Base-by-base conservation (phyloP, 2,888 invertebrate species). In the Meliscaeva auricollis region DNA sequence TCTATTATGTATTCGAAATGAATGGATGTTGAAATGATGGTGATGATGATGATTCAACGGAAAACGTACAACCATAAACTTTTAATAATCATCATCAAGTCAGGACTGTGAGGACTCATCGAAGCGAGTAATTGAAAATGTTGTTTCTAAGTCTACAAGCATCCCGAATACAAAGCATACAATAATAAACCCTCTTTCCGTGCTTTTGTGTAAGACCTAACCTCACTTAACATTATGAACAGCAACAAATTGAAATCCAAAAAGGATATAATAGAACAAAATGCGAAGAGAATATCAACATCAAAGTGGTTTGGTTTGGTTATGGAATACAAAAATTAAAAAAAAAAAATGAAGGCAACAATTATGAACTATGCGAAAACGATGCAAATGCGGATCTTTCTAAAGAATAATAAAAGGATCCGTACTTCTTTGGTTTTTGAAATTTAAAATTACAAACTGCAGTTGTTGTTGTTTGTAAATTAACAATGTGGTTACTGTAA, bases 71-170 rank as follows among this genome's bases (percentile, higher is more conserved):
- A 44, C n/a, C 38, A 44, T 44, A 5, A 15, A 50, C 3, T 50
- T 50, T 22, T 50, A 50, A 50, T 50, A 50, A 50, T 22, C 9
- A 0, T 48, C 1, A 17, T 46, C 44, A n/a, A n/a, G n/a, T n/a
- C n/a, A n/a, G n/a, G 44, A 6, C 15, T 44, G 20, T 50, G 48
- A 50, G 20, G 48, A 20, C 11, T 50, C 20, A 50, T 22, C 50
- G 22, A 50, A 50, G 50, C 50, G 22, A 50, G 50, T 22, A 50
- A 50, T 50, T n/a, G 50, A 50, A 50, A 50, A 50, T 50, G 50
- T 50, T 38, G 38, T 38, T 50, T 50, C 50, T 22, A 50, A 50
- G 50, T 50, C 50, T 50, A 50, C 50, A 13, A 50, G 22, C 22
- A 22, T 50, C 22, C 22, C 3, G 20, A 22, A 20, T 17, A 48